Conservation (phyloP, 2,888 invertebrate genomes). For the Gymnoscelis rufifasciata region DNA sequence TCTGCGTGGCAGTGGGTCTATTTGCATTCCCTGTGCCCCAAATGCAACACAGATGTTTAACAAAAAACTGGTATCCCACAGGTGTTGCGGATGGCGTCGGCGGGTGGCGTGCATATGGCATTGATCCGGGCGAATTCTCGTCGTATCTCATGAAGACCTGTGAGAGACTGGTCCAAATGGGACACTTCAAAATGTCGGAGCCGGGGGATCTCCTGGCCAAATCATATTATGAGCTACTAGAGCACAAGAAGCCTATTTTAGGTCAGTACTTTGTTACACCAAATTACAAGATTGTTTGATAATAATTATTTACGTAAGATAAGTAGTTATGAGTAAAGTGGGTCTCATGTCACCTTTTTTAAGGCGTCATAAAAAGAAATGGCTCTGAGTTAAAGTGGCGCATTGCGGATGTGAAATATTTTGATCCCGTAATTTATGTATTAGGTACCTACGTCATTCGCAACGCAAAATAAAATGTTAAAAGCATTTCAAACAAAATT, state of each 20-base stretch:
- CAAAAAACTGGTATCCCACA: constrained; percentile 49
- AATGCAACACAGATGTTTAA: background rate
- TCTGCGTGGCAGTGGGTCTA: too few species aligned
- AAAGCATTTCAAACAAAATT: too few species aligned
- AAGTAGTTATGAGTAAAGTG: too few species aligned
- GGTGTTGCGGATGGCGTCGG: constrained; percentile 99
- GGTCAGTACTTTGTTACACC: constrained; percentile 73
- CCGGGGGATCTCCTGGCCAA: constrained; percentile 93
- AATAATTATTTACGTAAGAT: too few species aligned
- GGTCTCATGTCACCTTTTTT: too few species aligned
- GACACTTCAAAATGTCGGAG: constrained; percentile 90
- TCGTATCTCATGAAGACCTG: constrained; percentile 96
- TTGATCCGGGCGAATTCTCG: constrained; percentile 98
- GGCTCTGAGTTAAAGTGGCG: too few species aligned
- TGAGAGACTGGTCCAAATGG: constrained; percentile 93
- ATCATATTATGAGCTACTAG: constrained; percentile 94
- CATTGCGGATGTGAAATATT: too few species aligned
- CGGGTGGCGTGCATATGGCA: constrained; percentile 98
- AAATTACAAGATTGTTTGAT: background rate
- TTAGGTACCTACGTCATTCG: too few species aligned
- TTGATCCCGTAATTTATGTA: too few species aligned
- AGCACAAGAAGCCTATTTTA: constrained; percentile 94
- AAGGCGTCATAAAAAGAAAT: too few species aligned
- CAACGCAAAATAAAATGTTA: too few species aligned
- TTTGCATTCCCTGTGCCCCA: too few species aligned